phyloP scores from a whole-genome alignment of 2,888 invertebrate species.

The Neocrepidodera transversa region DNA sequence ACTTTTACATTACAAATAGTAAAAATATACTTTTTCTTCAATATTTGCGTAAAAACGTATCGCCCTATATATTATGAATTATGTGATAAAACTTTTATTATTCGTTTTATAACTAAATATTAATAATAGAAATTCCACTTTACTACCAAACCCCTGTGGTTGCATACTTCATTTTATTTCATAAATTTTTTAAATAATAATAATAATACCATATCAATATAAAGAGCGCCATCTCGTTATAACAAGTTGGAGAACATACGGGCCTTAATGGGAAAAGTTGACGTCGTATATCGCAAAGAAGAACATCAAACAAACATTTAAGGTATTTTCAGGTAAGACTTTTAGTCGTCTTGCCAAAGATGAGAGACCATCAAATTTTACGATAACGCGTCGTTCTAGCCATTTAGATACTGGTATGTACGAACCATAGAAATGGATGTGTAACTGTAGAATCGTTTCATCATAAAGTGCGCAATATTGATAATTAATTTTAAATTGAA shows the following conservation, averaged over 20 bases:
- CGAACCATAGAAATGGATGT: no score
- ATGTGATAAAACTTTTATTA: no score
- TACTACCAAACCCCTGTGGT: no score
- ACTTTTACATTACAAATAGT: no score
- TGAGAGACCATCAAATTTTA: conserved; percentile 47
- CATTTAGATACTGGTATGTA: conserved; percentile 39
- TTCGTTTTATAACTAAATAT: no score
- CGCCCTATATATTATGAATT: no score
- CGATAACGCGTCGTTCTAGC: conserved; percentile 38
- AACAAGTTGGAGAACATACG: conserved; percentile 3
- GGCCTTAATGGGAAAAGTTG: conserved; percentile 20
- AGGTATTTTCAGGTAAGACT: conserved; percentile 39
- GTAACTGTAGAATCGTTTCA: no score
- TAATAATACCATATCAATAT: not conserved
- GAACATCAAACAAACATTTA: conserved; percentile 39
- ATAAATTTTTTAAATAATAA: not conserved
- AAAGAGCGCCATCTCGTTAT: conserved; percentile 1
- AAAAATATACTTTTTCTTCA: no score
- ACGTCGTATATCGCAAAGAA: conserved; percentile 31
- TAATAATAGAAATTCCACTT: no score
- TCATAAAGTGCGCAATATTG: no score
- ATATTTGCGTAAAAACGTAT: no score
- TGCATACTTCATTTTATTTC: not conserved
- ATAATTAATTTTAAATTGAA: no score
- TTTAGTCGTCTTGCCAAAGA: conserved; percentile 34